Percentiles rank a stretch among this genome's conserved stretches.
Evolutionary conservation across 2,797 vertebrate genomes (phyloP).

Genomic region (Scolopax rusticola): DNA sequence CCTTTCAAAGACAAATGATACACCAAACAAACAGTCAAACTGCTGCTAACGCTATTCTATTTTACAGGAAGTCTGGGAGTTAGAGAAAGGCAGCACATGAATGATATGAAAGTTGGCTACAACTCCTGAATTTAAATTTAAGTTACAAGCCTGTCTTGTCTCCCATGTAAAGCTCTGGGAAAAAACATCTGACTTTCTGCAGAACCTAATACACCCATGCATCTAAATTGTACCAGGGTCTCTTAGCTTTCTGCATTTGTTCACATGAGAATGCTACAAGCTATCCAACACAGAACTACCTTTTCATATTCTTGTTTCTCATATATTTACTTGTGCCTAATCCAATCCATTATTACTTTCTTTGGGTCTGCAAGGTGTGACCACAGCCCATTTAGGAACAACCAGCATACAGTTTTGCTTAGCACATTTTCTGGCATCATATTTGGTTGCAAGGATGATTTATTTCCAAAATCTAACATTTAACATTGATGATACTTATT

Average conservation of each 20-base stretch:
- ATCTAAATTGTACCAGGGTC: background rate
- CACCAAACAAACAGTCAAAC: background rate
- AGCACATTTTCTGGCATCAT: background rate
- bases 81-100: background rate
- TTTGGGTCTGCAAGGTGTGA: background rate
- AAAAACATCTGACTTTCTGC: background rate
- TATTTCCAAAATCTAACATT: background rate
- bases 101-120: background rate
- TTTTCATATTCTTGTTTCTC: background rate
- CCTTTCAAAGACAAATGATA: background rate
- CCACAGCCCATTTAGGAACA: background rate
- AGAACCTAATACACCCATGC: background rate
- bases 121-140: background rate
- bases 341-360: background rate
- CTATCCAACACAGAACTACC: background rate
- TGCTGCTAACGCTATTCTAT: background rate
- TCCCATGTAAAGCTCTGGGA: background rate
- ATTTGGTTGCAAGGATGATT: background rate
- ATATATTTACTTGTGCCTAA: background rate
- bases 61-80: constrained; percentile 24
- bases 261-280: background rate
- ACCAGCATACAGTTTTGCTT: background rate
- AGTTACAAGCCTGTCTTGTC: background rate
- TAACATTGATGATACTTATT: background rate
- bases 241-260: background rate